A percentile compares a stretch with the other conserved stretches of the same genome.
These are phyloP conservation scores for Drosophila albomicans DNA, from an alignment of 1,140 invertebrate genomes.

Conservation along the genomic window DNA sequence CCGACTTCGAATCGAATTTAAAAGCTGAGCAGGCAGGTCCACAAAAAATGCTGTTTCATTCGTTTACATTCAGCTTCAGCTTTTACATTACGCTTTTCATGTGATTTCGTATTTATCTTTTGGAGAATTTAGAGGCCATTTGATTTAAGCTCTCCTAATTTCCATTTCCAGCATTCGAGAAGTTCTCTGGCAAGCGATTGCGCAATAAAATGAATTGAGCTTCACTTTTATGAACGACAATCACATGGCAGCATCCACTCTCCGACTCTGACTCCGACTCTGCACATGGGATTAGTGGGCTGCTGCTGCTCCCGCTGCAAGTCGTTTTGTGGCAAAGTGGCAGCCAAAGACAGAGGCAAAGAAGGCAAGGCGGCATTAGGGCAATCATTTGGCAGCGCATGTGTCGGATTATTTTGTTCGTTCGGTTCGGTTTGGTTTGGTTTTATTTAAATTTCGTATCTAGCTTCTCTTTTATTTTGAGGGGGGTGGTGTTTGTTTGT, in stretches of 20 bases:
- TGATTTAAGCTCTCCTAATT: slow-evolving; percentile 53
- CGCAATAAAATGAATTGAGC: slow-evolving; percentile 76
- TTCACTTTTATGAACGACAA: slow-evolving; percentile 53
- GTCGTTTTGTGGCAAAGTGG: slow-evolving; percentile 6
- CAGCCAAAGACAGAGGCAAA: neutral
- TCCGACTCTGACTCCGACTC: neutral
- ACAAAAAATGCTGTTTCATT: neutral
- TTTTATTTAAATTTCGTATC: slow-evolving; percentile 68
- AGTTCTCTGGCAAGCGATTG: slow-evolving; percentile 12
- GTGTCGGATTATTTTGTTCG: slow-evolving; percentile 81
- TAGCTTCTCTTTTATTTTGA: slow-evolving; percentile 37
- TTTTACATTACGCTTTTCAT: neutral
- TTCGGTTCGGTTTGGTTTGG: slow-evolving; percentile 45
- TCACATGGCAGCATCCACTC: slow-evolving; percentile 34
- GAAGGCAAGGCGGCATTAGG: slow-evolving; percentile 34
- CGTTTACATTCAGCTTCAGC: neutral
- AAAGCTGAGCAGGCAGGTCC: too few relatives aligned
- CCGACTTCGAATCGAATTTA: too few relatives aligned
- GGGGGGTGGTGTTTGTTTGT: slow-evolving; percentile 36
- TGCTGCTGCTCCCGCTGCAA: neutral
- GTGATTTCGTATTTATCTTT: slow-evolving; percentile 16
- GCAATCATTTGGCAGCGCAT: slow-evolving; percentile 78
- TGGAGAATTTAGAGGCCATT: slow-evolving; percentile 14
- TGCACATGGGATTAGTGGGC: slow-evolving; percentile 64
- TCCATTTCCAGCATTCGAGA: slow-evolving; percentile 2